Percentiles rank a stretch among this genome's conserved stretches.
Conservation (phyloP, 53 echinoderm and acorn worm species). For the Arbacia lixula region DNA sequence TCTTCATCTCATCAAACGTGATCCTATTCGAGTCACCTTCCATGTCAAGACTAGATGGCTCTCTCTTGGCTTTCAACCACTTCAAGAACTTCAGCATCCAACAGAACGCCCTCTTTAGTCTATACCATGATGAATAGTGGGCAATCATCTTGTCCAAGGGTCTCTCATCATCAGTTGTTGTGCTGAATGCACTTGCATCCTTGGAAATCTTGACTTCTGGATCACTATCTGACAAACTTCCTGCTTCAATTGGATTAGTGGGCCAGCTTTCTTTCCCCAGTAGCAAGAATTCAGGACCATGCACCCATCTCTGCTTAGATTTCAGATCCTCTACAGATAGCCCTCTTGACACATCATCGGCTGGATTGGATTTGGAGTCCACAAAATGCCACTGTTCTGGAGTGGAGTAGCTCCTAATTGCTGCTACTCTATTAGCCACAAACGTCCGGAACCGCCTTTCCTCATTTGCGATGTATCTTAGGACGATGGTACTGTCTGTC, state of each 20-base stretch:
- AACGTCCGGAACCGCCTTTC: constrained; percentile 62
- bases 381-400: constrained; percentile 65
- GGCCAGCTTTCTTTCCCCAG: constrained; percentile 52
- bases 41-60: not conserved
- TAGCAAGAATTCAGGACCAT: constrained; percentile 68
- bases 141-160: constrained; percentile 17
- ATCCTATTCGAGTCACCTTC: not conserved
- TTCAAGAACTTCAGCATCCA: constrained; percentile 33
- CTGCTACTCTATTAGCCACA: constrained; percentile 66
- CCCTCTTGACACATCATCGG: constrained; percentile 78
- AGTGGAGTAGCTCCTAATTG: constrained; percentile 31
- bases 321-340: constrained; percentile 57
- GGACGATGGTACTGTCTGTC: constrained; percentile 64
- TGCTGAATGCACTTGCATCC: constrained; percentile 25
- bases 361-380: constrained; percentile 66
- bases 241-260: constrained; percentile 8
- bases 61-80: constrained; percentile 44
- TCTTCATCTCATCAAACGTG: constrained; percentile 22
- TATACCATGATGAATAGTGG: constrained; percentile 50
- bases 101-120: constrained; percentile 26
- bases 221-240: constrained; percentile 5
- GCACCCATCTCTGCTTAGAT: constrained; percentile 51
- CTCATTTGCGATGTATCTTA: constrained; percentile 54
- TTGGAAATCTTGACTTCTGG: constrained; percentile 42
- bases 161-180: not conserved